A percentile compares a stretch with the other conserved stretches of the same genome.
Evolutionary conservation across 2,113 vertebrate species (phyloP).

Genomic region (Pleuronectes platessa): DNA sequence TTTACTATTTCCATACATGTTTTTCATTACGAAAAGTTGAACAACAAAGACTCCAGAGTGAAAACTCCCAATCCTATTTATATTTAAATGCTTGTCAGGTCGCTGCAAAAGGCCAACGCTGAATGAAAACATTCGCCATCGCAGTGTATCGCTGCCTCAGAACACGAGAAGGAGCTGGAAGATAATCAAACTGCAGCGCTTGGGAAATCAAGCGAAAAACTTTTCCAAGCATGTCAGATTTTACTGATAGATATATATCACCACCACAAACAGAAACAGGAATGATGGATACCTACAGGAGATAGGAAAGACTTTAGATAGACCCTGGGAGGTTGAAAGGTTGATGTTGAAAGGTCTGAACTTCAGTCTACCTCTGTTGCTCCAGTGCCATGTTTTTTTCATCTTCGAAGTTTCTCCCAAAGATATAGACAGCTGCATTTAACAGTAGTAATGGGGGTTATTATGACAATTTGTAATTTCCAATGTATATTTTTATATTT

Average conservation of each 20-base stretch:
- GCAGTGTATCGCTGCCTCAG: conserved; percentile 24
- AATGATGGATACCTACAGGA: not conserved
- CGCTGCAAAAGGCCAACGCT: conserved; percentile 32
- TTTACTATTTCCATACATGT: conserved; percentile 31
- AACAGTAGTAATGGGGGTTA: not conserved
- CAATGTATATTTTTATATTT: not conserved
- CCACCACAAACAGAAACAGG: conserved; percentile 1
- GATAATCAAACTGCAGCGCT: conserved; percentile 58
- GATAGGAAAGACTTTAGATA: conserved; percentile 5
- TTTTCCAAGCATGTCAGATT: conserved; percentile 51
- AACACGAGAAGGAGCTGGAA: conserved; percentile 53
- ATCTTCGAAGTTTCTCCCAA: not conserved
- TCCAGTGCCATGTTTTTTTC: not conserved
- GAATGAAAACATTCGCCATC: conserved; percentile 57
- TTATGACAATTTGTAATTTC: not conserved
- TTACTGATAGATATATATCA: conserved; percentile 53
- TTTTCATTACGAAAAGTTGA: conserved; percentile 32
- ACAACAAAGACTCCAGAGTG: conserved; percentile 40
- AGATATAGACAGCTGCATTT: not conserved
- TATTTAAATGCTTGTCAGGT: conserved; percentile 56
- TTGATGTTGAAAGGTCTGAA: not conserved
- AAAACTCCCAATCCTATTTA: conserved; percentile 27
- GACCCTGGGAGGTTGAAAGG: not conserved
- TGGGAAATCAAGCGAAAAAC: conserved; percentile 38
- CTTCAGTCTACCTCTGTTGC: not conserved